These are phyloP conservation scores for Ailurus styani DNA, from an alignment of 2,113 vertebrate genomes.

Conservation along the genomic window DNA sequence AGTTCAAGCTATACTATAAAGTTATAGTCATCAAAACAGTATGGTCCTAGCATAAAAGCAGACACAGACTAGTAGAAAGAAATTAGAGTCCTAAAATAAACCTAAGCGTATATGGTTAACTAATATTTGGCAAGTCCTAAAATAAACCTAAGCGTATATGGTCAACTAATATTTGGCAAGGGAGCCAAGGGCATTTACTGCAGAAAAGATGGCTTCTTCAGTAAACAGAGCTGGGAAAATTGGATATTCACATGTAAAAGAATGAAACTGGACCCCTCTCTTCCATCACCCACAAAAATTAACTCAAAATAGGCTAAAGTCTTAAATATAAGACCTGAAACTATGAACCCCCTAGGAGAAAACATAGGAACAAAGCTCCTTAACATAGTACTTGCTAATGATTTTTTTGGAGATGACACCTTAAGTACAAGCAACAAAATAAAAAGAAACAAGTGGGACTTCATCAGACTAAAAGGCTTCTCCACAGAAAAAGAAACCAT, in stretches of 20 bases:
- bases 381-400: neutral
- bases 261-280: neutral
- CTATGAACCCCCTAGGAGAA: neutral
- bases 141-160: neutral
- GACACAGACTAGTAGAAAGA: neutral
- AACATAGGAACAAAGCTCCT: neutral
- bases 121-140: neutral
- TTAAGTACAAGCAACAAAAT: neutral
- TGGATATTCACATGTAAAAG: neutral
- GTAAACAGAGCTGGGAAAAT: neutral
- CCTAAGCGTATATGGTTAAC: neutral
- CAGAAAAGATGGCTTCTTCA: neutral
- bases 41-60: neutral
- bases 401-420: neutral
- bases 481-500: neutral
- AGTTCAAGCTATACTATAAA: neutral
- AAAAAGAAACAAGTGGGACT: neutral
- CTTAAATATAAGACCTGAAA: neutral
- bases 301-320: neutral
- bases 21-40: neutral
- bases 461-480: neutral
- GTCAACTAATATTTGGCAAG: neutral
- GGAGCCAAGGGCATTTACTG: neutral
- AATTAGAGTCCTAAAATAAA: neutral
- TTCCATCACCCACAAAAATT: neutral